Evolutionary conservation across 2,113 vertebrate species (phyloP).

Genomic region (Percopsis transmontana): DNA sequence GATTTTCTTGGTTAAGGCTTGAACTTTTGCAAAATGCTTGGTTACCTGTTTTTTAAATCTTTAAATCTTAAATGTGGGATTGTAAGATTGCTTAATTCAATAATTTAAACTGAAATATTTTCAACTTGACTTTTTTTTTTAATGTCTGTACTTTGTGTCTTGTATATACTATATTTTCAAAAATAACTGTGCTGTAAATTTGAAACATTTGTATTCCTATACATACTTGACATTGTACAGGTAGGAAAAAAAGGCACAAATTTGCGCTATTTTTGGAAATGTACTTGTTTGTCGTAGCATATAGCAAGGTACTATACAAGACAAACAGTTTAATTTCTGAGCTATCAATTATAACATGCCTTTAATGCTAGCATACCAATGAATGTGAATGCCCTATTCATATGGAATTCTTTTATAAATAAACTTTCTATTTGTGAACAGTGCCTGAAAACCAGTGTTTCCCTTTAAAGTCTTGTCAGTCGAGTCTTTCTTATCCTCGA

Average conservation of each 20-base stretch:
- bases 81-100: slow-evolving; percentile 27
- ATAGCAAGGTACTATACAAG: slow-evolving; percentile 38
- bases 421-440: slow-evolving; percentile 66
- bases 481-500: slow-evolving; percentile 7
- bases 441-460: slow-evolving; percentile 23
- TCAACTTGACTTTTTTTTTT: slow-evolving; percentile 32
- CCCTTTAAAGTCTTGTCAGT: slow-evolving; percentile 27
- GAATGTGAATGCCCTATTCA: slow-evolving; percentile 74
- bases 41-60: slow-evolving; percentile 13
- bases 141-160: slow-evolving; percentile 44
- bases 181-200: slow-evolving; percentile 56
- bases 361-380: slow-evolving; percentile 77
- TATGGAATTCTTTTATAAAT: slow-evolving; percentile 72
- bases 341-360: slow-evolving; percentile 50
- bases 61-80: slow-evolving; percentile 17
- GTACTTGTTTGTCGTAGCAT: slow-evolving; percentile 36
- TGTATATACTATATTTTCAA: slow-evolving; percentile 53
- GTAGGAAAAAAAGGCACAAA: slow-evolving; percentile 51
- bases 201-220: slow-evolving; percentile 44
- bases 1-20: slow-evolving; percentile 50
- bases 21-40: slow-evolving; percentile 34
- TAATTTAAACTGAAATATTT: slow-evolving; percentile 48
- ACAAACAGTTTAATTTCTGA: slow-evolving; percentile 32
- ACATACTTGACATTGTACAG: slow-evolving; percentile 67
- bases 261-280: slow-evolving; percentile 63